Conservation (phyloP, 2,113 vertebrate species). For the Sinocyclocheilus grahami region DNA sequence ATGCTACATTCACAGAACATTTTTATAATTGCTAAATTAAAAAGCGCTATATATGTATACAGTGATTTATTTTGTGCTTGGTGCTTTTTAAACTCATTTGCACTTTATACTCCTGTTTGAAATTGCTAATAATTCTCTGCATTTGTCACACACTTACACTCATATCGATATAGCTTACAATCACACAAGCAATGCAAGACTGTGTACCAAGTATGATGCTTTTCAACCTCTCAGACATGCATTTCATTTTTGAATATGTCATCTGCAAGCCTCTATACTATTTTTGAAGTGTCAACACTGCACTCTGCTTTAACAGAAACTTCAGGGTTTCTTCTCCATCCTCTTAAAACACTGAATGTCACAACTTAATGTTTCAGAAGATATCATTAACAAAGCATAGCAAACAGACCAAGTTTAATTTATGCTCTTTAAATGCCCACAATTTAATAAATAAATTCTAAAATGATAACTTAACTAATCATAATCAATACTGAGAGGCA, state of each 20-base stretch:
- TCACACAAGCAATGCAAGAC: slow-evolving; percentile 36
- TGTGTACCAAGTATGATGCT: slow-evolving; percentile 46
- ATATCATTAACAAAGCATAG: neutral
- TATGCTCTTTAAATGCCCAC: neutral
- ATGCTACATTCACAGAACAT: no score
- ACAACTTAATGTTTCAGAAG: neutral
- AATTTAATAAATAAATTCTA: neutral
- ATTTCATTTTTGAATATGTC: neutral
- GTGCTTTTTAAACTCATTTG: neutral
- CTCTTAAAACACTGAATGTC: neutral
- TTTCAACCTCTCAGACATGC: slow-evolving; percentile 41
- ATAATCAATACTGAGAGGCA: neutral
- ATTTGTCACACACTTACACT: slow-evolving; percentile 49
- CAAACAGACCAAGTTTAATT: neutral
- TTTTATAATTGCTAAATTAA: no score
- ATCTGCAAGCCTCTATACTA: neutral
- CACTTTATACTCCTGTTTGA: slow-evolving; percentile 46
- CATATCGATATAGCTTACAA: slow-evolving; percentile 45
- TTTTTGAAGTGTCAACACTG: slow-evolving; percentile 3
- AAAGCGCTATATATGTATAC: no score
- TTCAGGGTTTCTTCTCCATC: neutral
- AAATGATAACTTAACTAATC: neutral
- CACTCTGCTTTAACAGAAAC: slow-evolving; percentile 23
- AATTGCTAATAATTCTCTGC: slow-evolving; percentile 43
- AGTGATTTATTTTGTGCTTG: no score